Conservation (phyloP, 2,888 invertebrate species). For the Diplolepis rosae region DNA sequence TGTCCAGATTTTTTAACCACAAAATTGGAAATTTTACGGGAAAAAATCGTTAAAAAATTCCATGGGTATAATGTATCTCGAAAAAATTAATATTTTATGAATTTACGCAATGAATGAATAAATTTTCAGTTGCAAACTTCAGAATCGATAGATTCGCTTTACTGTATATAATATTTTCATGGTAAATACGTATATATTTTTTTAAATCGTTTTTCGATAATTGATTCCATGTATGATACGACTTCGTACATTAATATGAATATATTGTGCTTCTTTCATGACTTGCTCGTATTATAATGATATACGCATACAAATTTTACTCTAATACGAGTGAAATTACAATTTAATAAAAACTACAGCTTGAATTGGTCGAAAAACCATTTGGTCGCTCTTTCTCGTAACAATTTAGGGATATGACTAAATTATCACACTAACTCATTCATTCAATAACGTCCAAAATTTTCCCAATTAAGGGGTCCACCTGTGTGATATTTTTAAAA, state of each 20-base stretch:
- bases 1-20: too few species aligned
- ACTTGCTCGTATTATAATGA: not conserved
- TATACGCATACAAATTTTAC: not conserved
- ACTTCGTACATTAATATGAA: not conserved
- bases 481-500: too few species aligned
- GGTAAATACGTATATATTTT: slow-evolving; percentile 22
- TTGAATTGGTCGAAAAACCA: not conserved
- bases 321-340: not conserved
- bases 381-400: not conserved
- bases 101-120: too few species aligned
- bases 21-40: too few species aligned
- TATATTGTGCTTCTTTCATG: slow-evolving; percentile 7
- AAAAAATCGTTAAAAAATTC: too few species aligned
- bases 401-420: not conserved
- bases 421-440: not conserved
- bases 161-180: not conserved
- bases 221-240: slow-evolving; percentile 20
- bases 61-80: too few species aligned
- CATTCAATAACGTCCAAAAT: not conserved
- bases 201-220: slow-evolving; percentile 7
- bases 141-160: not conserved
- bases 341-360: not conserved
- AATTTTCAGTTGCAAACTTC: not conserved
- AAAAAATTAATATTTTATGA: too few species aligned
- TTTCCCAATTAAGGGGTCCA: not conserved